Base-by-base conservation (phyloP, 2,113 vertebrate species). In the Lates calcarifer region DNA sequence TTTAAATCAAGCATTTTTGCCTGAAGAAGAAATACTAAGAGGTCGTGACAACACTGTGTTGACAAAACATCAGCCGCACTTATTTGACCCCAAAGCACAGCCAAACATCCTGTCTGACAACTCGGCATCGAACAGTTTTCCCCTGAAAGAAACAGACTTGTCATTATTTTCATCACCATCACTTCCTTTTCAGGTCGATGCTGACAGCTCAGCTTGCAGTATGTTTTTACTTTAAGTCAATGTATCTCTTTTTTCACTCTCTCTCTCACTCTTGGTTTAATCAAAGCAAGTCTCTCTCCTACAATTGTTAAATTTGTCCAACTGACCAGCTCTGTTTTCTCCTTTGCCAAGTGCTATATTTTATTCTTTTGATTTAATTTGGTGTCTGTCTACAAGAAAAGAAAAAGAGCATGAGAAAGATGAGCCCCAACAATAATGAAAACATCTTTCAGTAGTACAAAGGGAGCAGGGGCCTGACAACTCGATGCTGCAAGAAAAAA, bases 111-210 rank as follows among this genome's bases (percentile, higher is more conserved):
- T 28, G 51, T 60, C 26, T 72, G 67, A 43, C 47, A 20, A 13
- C 33, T 56, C 26, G 2, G 31, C 31, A 53, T 17, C n/a, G 3
- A 58, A 11, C 66, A n/a, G 33, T 35, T 62, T 69, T 35, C 45
- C 55, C 43, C 43, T 15, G 26, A 63, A 4, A n/a, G n/a, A 77
- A 56, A 67, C 37, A 60, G 28, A 67, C 39, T 77, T 29, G 51
- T 43, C 20, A 13, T 28, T 74, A 39, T 53, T 74, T 22, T 15
- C 8, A 55, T 35, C 17, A 18, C 3, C 22, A 31, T 58, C 15
- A 28, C 33, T 66, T 9, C 35, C 14, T 35, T 58, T 58, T 47
- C 28, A 37, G 28, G 53, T 77, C 43, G 3, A 49, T 13, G 41
- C 24, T 51, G 75, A 60, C 55, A 60, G 39, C 3, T 24, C 2